These are phyloP conservation scores for Orycteropus afer DNA, from an alignment of 2,113 vertebrate genomes.

Conservation along the genomic window DNA sequence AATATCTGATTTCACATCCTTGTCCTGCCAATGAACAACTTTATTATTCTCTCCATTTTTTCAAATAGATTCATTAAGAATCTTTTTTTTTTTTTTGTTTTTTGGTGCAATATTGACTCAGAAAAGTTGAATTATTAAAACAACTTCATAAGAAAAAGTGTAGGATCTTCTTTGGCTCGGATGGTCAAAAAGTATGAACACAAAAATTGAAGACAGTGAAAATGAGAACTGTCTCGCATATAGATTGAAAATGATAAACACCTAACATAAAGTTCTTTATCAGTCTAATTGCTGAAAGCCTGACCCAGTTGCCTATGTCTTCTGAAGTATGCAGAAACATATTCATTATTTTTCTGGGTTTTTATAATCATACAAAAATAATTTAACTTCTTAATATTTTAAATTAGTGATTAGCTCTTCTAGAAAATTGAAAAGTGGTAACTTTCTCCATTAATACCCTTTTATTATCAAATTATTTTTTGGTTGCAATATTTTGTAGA, in stretches of 20 bases:
- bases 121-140: not conserved
- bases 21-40: not conserved
- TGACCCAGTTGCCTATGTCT: not conserved
- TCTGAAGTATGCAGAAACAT: not conserved
- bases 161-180: not conserved
- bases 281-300: not conserved
- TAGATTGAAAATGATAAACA: not conserved
- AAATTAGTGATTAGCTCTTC: not conserved
- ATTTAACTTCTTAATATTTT: not conserved
- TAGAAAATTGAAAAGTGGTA: not conserved
- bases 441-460: not conserved
- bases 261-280: not conserved
- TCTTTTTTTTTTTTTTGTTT: not conserved
- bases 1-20: not conserved
- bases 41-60: not conserved
- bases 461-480: too few relatives aligned
- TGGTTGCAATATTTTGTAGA: too few relatives aligned
- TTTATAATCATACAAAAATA: conserved; percentile 18
- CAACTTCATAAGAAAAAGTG: not conserved
- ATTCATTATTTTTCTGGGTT: not conserved
- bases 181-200: not conserved
- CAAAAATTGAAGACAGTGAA: not conserved
- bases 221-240: not conserved
- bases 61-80: not conserved
- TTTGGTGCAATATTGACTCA: not conserved